These are phyloP conservation scores for Zapus hudsonius DNA, from an alignment of 2,113 vertebrate species.

Conservation along the genomic window DNA sequence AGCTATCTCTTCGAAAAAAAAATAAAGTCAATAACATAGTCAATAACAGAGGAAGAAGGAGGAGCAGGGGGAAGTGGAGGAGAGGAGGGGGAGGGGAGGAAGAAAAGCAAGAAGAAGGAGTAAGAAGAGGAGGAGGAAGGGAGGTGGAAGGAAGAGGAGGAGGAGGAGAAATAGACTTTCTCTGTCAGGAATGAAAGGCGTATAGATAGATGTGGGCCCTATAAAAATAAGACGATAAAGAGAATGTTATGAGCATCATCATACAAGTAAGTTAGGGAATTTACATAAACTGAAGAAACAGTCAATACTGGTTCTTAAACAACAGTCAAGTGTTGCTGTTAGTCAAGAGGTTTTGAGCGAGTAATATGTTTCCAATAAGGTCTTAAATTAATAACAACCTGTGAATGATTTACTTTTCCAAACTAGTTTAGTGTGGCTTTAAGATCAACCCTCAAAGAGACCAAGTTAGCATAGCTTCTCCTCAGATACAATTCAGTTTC, in stretches of 20 bases:
- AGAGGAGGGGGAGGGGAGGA: not conserved
- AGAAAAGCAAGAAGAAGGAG: too few species aligned
- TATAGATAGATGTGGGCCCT: not conserved
- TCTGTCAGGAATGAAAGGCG: not conserved
- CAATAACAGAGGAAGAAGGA: not conserved
- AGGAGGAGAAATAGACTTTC: not conserved
- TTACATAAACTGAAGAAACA: not conserved
- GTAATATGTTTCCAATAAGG: slow-evolving; percentile 12
- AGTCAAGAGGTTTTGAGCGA: slow-evolving; percentile 15
- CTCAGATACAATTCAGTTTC: too few species aligned
- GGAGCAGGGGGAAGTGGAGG: too few species aligned
- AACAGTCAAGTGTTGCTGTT: not conserved
- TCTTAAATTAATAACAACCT: not conserved
- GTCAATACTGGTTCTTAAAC: not conserved
- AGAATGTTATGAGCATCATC: not conserved
- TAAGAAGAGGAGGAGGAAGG: too few species aligned
- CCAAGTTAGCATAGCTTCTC: not conserved
- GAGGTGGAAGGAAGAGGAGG: too few species aligned
- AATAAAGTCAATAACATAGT: not conserved
- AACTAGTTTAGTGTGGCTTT: not conserved
- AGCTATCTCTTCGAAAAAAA: slow-evolving; percentile 2
- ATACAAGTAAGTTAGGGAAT: not conserved
- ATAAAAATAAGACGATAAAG: not conserved
- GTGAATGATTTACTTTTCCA: slow-evolving; percentile 26
- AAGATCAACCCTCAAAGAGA: not conserved